Evolutionary conservation across 2,888 invertebrate species (phyloP).

Genomic region (Platycheirus albimanus): DNA sequence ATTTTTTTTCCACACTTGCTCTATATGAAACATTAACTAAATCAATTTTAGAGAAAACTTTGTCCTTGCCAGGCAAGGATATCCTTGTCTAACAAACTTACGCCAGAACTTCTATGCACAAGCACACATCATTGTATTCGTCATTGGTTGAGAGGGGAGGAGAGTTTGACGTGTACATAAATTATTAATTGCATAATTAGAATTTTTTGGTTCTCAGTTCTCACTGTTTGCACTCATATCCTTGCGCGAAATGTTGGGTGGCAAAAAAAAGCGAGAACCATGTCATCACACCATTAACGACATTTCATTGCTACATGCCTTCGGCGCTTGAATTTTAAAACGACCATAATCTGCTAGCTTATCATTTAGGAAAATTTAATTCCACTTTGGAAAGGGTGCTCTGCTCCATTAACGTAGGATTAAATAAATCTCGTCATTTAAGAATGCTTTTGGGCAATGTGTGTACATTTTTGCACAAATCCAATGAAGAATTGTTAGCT

Average conservation of each 20-base stretch:
- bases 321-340: conserved; percentile 17
- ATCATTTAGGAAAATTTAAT: conserved; percentile 46
- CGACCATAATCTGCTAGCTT: conserved; percentile 35
- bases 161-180: conserved; percentile 29
- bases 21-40: conserved; percentile 47
- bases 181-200: conserved; percentile 65
- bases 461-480: neutral
- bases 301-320: neutral
- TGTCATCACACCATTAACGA: neutral
- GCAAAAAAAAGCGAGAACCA: neutral
- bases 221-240: conserved; percentile 3
- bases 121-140: conserved; percentile 8
- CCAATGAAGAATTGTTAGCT: neutral
- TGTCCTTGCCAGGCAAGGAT: conserved; percentile 21
- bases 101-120: neutral
- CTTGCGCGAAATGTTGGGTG: neutral
- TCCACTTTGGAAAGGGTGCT: conserved; percentile 27
- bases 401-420: conserved; percentile 42
- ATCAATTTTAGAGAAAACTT: conserved; percentile 65
- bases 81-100: conserved; percentile 16
- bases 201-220: neutral
- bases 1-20: neutral
- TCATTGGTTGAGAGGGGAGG: neutral
- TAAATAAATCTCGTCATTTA: conserved; percentile 29
- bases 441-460: conserved; percentile 5